Conservation (phyloP, 1,140 invertebrate species). For the Oryctes rhinoceros region DNA sequence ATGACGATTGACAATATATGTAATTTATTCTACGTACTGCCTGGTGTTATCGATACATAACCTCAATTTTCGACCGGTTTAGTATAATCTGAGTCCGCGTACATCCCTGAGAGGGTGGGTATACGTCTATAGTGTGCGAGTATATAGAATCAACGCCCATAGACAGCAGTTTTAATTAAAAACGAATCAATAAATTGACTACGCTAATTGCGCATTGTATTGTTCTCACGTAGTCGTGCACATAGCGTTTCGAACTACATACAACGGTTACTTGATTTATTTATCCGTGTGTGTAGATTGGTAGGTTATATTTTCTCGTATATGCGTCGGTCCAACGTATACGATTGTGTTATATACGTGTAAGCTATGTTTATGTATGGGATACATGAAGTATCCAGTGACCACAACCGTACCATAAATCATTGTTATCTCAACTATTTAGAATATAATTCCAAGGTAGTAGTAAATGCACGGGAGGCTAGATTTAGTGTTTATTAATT, state of each 20-base stretch:
- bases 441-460: conserved; percentile 35
- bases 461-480: conserved; percentile 8
- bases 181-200: conserved; percentile 21
- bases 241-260: conserved; percentile 4
- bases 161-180: background rate
- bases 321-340: background rate
- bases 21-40: no score
- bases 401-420: conserved; percentile 23
- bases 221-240: conserved; percentile 10
- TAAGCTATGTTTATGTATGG: background rate
- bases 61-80: no score
- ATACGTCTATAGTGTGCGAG: no score
- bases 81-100: no score
- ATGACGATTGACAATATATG: no score
- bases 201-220: conserved; percentile 5
- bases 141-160: background rate
- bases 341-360: background rate
- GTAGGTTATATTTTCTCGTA: background rate
- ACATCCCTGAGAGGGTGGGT: no score
- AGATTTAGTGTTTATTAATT: conserved; percentile 38
- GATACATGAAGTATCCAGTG: conserved; percentile 32
- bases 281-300: background rate
- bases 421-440: conserved; percentile 32
- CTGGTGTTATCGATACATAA: no score
- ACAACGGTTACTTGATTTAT: conserved; percentile 13